Base-by-base conservation (phyloP, 2,113 vertebrate species). In the Pipa parva region DNA sequence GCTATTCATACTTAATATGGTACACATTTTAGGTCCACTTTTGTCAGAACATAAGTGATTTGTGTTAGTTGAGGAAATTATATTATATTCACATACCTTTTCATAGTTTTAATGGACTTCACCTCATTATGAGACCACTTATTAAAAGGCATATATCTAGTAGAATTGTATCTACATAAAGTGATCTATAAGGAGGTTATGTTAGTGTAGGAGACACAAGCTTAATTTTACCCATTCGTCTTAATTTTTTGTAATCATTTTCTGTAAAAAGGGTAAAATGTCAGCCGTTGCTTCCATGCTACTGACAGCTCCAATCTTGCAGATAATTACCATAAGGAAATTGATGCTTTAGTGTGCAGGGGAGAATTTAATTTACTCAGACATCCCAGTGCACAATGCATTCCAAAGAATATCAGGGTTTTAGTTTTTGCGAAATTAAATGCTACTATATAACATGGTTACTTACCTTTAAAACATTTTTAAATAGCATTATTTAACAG, bases 241-340 rank as follows among this genome's bases (percentile, higher is more conserved):
- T 95, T 94, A 92, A 93, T 94, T 94, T 94, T 92, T 91, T 90
- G 92, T 88, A 93, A 92, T 95, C 89, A 91, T 92, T 92, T 92
- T 92, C 89, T 91, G 90, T 94, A 93, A 93, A 95, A 90, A 97
- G 92, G 94, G 90, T 95, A 93, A 88, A 97, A 95, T 97, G 95
- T 97, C 94, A 97, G 93, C 90, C 91, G 91, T 39, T 93, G 94
- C 93, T 94, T 95, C 92, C 92, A 90, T 90, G 85, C 92, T 86
- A 91, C 91, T 95, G 94, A 98, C 95, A 98, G 92, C 92, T 97
- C 93, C 92, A 95, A 97, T 94, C 94, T 95, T 92, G 92, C 91
- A 97, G 92, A 97, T 98, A 97, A 99, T 99, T 99, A 98, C 93
- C 95, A 97, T 97, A 97, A 95, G 93, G 95, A 96, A 99, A 98